Conservation (phyloP, 2,888 invertebrate species). For the Deroplatys truncata region DNA sequence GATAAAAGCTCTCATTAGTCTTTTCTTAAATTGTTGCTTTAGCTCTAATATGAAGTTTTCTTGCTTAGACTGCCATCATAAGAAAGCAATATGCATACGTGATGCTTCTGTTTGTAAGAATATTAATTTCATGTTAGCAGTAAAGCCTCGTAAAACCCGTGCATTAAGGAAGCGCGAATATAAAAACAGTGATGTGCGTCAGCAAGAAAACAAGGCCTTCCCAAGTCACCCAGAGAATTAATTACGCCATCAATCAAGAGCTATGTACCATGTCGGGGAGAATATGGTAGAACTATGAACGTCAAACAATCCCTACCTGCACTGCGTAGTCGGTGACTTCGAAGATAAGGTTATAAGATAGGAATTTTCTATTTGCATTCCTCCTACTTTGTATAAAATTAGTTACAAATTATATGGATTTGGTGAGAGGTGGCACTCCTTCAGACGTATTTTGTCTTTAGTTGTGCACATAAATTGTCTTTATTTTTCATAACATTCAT, state of each 20-base stretch:
- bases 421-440: too few species aligned
- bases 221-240: neutral
- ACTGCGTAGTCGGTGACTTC: too few species aligned
- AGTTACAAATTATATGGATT: too few species aligned
- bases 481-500: too few species aligned
- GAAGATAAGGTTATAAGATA: too few species aligned
- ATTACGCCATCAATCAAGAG: neutral
- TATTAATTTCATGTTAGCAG: neutral
- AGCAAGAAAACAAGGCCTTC: neutral
- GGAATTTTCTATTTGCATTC: too few species aligned
- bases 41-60: neutral
- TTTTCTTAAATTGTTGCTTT: too few species aligned
- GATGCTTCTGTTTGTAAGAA: neutral
- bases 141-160: too few species aligned
- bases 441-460: too few species aligned
- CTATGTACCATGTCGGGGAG: neutral
- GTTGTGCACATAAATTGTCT: too few species aligned
- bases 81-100: neutral
- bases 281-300: neutral
- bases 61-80: neutral
- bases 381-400: too few species aligned
- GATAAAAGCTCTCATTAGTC: too few species aligned
- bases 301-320: neutral
- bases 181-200: neutral
- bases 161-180: neutral